phyloP scores from a whole-genome alignment of 2,797 vertebrate genomes.

The Perodicticus potto region DNA sequence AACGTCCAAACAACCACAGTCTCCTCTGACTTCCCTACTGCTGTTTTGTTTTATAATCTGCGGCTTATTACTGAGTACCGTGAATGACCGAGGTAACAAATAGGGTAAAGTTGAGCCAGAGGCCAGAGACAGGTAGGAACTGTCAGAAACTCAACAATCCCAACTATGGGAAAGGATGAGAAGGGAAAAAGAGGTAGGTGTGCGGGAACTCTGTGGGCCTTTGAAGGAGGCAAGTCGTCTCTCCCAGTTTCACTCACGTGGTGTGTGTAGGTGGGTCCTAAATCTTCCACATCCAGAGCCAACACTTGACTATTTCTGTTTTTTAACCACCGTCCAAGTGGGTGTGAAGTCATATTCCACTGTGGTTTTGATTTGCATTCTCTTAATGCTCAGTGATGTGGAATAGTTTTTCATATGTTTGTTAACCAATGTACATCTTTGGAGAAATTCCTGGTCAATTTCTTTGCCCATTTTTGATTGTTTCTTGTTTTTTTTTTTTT shows the following conservation, averaged over 20 bases:
- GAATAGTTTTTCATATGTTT: background rate
- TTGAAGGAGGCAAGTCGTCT: background rate
- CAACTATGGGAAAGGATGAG: rapidly evolving
- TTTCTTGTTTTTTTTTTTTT: background rate
- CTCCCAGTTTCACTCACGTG: no score
- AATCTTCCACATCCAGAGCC: background rate
- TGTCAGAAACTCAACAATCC: no score
- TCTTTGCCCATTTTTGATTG: background rate
- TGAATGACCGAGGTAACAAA: background rate
- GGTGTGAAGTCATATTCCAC: background rate
- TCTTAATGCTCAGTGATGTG: background rate
- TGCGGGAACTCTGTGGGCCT: rapidly evolving
- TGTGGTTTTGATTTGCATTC: background rate
- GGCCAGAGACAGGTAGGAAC: rapidly evolving
- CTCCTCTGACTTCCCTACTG: background rate
- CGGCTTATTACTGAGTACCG: background rate
- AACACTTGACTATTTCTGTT: background rate
- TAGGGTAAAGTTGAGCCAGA: background rate
- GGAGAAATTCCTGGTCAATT: background rate
- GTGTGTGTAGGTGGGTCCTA: background rate
- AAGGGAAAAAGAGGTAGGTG: rapidly evolving
- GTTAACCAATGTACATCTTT: background rate
- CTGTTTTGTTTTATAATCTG: background rate
- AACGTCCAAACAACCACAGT: background rate
- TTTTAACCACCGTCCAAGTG: background rate